Evolutionary conservation across 2,113 vertebrate species (phyloP).

Genomic region (Percopsis transmontana): DNA sequence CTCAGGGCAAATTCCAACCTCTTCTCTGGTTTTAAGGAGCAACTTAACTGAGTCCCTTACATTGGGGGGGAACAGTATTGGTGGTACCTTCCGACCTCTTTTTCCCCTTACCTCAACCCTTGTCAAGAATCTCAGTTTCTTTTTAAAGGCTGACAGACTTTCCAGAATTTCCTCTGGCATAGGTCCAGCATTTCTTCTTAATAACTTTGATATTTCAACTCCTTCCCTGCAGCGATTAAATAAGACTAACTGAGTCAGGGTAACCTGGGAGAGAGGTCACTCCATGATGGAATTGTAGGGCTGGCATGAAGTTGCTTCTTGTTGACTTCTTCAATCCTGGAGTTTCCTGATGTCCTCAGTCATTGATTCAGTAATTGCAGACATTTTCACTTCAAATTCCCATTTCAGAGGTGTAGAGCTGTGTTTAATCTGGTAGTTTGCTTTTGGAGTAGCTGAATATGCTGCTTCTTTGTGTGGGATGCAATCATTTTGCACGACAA

Average conservation of each 20-base stretch:
- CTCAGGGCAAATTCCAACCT: background rate
- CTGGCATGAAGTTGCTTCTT: background rate
- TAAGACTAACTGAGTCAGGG: background rate
- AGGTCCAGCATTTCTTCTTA: background rate
- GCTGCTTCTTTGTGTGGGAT: too few species aligned
- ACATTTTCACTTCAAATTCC: background rate
- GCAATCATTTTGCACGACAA: too few species aligned
- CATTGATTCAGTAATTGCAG: conserved; percentile 1
- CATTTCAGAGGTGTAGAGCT: too few species aligned
- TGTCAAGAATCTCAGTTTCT: background rate
- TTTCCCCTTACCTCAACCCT: background rate
- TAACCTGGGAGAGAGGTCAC: background rate
- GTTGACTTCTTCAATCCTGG: background rate
- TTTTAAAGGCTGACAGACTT: background rate
- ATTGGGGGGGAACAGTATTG: background rate
- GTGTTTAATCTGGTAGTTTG: too few species aligned
- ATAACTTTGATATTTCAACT: background rate
- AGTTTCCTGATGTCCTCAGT: background rate
- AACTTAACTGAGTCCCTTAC: background rate
- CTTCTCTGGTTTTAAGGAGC: background rate
- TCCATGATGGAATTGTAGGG: background rate
- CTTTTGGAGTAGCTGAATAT: too few species aligned
- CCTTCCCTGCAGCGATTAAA: background rate
- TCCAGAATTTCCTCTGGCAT: background rate
- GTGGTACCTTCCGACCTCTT: background rate